Evolutionary conservation across 2,888 invertebrate genomes (phyloP), one percentile per base, ranked within the genome.

Genomic region (Pyrrhosoma nymphula): DNA sequence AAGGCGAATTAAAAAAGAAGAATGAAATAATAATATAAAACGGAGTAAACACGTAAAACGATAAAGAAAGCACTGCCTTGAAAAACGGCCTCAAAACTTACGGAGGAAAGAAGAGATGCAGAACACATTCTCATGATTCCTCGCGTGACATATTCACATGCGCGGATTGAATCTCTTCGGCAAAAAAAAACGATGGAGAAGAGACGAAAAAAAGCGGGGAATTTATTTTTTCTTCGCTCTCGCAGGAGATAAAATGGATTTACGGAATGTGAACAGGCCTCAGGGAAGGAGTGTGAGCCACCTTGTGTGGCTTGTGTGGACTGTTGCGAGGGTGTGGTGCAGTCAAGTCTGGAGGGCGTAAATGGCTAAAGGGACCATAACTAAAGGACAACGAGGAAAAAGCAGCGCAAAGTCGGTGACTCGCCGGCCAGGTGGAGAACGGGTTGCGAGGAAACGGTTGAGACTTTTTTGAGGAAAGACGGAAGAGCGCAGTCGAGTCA

Each of bases 91-190:
- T 12, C 14, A 82, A 35, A 82, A 82, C 82, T 82, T 82, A 82
- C 60, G 60, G 69, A 16, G 82, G 82, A 18, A 8, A 35, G 82
- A 82, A 35, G 35, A 82, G 82, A 82, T 35, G 82, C 82, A 26
- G 82, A 82, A 82, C 82, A 82, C 82, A 82, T 82, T 82, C 82
- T 35, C 82, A 30, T 82, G 82, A 82, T 82, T 82, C 82, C 82
- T 82, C 82, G 82, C 30, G 82, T 82, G 82, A 82, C 82, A 82
- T 35, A 82, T 82, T 82, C 82, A 82, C 82, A 82, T 35, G 82
- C 82, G 82, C 30, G 82, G 35, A 82, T 30, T 82, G 82, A 82
- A 82, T 82, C 82, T 82, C 82, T 82, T 82, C 82, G 30, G 14
- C 30, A 0, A 18, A 35, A 18, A 82, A 35, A 18, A 16, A 35